A percentile compares a stretch with the other conserved stretches of the same genome.
Evolutionary conservation across 2,888 invertebrate genomes (phyloP).

Genomic region (Creontiades dilutus): DNA sequence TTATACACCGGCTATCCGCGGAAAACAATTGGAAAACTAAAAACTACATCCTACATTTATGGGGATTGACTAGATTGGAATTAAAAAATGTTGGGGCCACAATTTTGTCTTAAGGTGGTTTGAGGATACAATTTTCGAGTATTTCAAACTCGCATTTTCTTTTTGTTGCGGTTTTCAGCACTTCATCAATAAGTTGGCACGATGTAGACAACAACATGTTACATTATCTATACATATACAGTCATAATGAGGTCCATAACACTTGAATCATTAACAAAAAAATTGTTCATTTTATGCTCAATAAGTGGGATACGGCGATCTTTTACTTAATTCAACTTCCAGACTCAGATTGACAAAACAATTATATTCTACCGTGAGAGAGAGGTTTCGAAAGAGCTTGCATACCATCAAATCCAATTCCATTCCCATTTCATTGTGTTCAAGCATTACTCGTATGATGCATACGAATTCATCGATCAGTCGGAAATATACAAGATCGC

Average conservation of each 20-base stretch:
- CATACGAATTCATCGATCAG: background rate
- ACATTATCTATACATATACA: background rate
- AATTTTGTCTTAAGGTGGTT: no score
- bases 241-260: background rate
- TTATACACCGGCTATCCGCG: no score
- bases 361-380: background rate
- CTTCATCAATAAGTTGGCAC: no score
- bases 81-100: no score
- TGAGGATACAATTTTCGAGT: no score
- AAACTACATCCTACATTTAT: no score
- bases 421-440: background rate
- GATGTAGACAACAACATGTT: no score
- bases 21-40: no score
- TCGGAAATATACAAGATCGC: background rate
- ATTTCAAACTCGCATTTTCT: no score
- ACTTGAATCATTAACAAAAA: background rate
- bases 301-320: background rate
- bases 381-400: background rate
- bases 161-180: no score
- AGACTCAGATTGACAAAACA: background rate
- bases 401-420: slow-evolving; percentile 43
- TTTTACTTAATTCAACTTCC: background rate
- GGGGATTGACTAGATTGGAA: no score
- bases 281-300: background rate
- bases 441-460: background rate